phyloP scores from a whole-genome alignment of 2,797 vertebrate genomes.

The Triplophysa bombifrons region DNA sequence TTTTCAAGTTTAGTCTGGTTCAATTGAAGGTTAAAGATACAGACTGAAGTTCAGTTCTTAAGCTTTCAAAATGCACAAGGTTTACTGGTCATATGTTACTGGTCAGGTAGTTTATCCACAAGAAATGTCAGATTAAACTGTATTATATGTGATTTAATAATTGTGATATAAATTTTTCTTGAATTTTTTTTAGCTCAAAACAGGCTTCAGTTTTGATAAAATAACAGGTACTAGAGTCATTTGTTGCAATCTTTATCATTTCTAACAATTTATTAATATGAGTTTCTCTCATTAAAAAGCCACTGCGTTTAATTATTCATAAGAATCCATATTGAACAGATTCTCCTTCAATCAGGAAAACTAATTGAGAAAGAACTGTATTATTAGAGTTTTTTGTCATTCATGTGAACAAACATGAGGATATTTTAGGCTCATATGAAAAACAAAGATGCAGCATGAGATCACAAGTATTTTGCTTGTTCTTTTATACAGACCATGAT shows the following conservation, averaged over 20 bases:
- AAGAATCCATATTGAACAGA: constrained; percentile 10
- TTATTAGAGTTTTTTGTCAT: not conserved
- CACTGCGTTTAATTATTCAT: constrained; percentile 9
- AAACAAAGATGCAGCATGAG: not conserved
- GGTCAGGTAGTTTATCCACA: not conserved
- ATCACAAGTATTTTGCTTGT: not conserved
- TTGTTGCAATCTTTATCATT: not conserved
- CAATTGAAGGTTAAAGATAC: constrained; percentile 15
- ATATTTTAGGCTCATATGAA: not conserved
- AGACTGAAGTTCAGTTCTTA: not conserved
- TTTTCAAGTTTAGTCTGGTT: constrained; percentile 28
- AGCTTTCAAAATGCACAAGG: not conserved
- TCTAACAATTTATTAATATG: constrained; percentile 4
- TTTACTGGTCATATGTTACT: not conserved
- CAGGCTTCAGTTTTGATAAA: no score
- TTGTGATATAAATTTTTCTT: not conserved
- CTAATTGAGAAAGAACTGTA: not conserved
- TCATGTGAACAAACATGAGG: constrained; percentile 3
- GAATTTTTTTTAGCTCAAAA: no score
- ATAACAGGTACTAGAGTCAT: not conserved
- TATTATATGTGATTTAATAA: constrained; percentile 12
- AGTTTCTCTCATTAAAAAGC: not conserved
- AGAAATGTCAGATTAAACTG: not conserved
- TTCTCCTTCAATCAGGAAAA: not conserved
- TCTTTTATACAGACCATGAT: not conserved